phyloP scores from a whole-genome alignment of 2,797 vertebrate species.

The Anguilla anguilla region DNA sequence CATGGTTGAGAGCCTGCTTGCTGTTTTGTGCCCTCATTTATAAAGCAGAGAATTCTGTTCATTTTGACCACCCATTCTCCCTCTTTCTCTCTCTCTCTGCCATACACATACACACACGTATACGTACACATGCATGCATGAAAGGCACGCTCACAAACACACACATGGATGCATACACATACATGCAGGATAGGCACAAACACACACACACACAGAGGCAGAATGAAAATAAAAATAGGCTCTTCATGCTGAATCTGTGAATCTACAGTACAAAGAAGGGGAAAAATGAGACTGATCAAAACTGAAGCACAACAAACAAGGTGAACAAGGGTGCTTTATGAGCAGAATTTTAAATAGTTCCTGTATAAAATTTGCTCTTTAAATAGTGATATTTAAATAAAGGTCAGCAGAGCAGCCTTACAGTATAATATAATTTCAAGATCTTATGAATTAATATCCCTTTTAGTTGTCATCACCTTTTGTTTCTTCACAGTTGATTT shows the following conservation, averaged over 20 bases:
- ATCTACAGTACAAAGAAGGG: slow-evolving; percentile 6
- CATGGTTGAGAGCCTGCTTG: slow-evolving; percentile 23
- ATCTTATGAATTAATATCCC: background rate
- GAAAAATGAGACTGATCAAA: background rate
- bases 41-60: slow-evolving; percentile 26
- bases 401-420: background rate
- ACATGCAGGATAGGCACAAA: background rate
- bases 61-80: background rate
- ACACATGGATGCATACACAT: background rate
- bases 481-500: background rate
- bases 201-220: background rate
- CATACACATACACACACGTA: background rate
- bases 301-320: background rate
- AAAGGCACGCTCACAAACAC: background rate
- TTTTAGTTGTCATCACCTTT: background rate
- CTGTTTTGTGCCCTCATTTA: slow-evolving; percentile 21
- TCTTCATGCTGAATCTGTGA: background rate
- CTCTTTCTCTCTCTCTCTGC: background rate
- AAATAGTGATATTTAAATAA: background rate
- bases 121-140: background rate
- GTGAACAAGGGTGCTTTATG: background rate
- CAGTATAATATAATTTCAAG: background rate
- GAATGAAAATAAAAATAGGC: background rate
- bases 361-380: background rate
- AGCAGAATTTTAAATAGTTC: background rate